Evolutionary conservation across 2,113 vertebrate genomes (phyloP).

Genomic region (Hymenochirus boettgeri): DNA sequence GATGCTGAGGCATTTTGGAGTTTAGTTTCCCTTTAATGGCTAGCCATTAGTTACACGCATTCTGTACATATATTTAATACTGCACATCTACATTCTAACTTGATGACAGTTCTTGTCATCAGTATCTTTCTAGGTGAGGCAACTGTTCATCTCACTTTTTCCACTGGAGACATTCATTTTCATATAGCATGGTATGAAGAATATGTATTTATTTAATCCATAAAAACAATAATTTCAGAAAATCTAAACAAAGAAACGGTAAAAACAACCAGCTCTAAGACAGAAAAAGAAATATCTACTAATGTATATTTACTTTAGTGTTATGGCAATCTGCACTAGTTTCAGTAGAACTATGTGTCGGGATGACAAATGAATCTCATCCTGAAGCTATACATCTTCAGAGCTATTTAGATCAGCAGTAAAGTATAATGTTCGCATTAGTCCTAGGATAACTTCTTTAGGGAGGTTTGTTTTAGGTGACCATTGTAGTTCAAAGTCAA

Average conservation of each 20-base stretch:
- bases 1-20: too few species aligned
- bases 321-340: slow-evolving; percentile 28
- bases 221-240: slow-evolving; percentile 8
- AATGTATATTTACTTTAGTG: slow-evolving; percentile 32
- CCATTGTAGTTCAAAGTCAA: slow-evolving; percentile 9
- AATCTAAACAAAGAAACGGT: slow-evolving; percentile 30
- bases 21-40: too few species aligned
- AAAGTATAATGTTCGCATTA: slow-evolving; percentile 45
- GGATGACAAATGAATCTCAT: slow-evolving; percentile 37
- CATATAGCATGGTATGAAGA: slow-evolving; percentile 42
- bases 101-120: slow-evolving; percentile 28
- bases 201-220: too few species aligned
- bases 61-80: too few species aligned
- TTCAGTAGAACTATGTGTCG: slow-evolving; percentile 41
- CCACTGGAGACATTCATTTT: slow-evolving; percentile 39
- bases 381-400: slow-evolving; percentile 46
- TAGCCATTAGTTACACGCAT: too few species aligned
- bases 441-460: slow-evolving; percentile 24
- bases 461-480: slow-evolving; percentile 25
- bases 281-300: background rate
- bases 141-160: slow-evolving; percentile 52
- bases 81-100: slow-evolving; percentile 13
- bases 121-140: slow-evolving; percentile 42
- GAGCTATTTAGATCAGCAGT: slow-evolving; percentile 37
- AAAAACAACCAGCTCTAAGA: slow-evolving; percentile 40